Conservation (phyloP, 2,113 vertebrate species). For the Archocentrus centrarchus region DNA sequence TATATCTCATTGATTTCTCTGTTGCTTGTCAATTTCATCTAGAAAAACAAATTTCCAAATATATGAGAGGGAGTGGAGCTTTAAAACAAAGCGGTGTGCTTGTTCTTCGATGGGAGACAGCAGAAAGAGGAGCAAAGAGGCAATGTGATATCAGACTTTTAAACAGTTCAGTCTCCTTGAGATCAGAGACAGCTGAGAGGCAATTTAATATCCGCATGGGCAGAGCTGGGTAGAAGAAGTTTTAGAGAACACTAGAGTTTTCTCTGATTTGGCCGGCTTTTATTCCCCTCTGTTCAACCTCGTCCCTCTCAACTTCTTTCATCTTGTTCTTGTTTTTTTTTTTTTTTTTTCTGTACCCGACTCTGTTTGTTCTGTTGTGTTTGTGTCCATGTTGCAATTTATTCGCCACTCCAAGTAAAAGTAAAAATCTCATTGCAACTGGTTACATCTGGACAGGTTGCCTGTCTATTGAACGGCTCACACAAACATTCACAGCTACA, state of each 20-base stretch:
- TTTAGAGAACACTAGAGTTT: constrained; percentile 47
- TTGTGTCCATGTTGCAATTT: background rate
- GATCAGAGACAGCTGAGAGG: constrained; percentile 57
- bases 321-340: background rate
- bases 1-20: background rate
- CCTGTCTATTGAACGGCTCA: no score
- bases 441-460: no score
- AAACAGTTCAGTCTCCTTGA: constrained; percentile 46
- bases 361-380: background rate
- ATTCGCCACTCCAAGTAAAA: background rate
- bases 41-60: constrained; percentile 14
- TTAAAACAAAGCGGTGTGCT: constrained; percentile 7
- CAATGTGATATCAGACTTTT: constrained; percentile 39
- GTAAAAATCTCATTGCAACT: background rate
- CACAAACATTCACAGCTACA: no score
- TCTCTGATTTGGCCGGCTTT: constrained; percentile 49
- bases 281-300: background rate
- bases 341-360: background rate
- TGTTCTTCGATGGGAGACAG: constrained; percentile 4
- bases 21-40: constrained; percentile 16
- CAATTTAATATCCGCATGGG: constrained; percentile 55
- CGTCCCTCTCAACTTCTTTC: constrained; percentile 13
- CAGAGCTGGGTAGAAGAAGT: constrained; percentile 39
- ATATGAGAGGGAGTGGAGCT: background rate
- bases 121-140: constrained; percentile 13